Evolutionary conservation across 2,113 vertebrate species (phyloP), one percentile per base, ranked within the genome.

Genomic region (Vimba vimba): DNA sequence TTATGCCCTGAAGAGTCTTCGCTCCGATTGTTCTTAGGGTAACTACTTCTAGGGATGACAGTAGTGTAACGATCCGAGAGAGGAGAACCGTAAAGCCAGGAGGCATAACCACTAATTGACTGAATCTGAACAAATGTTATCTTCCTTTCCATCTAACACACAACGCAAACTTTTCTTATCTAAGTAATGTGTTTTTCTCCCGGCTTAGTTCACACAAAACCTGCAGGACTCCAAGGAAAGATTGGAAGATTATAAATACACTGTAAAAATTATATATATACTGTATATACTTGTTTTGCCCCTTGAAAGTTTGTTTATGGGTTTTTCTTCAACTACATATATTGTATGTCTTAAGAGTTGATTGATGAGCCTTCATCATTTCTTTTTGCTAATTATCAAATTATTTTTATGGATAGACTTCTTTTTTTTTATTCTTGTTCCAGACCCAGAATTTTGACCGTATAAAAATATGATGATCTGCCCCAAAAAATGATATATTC

Each of bases 31-130:
- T 66, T 81, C 36, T 45, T 15, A 79, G 36, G 23, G 13, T 62
- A 64, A 79, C 33, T 79, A n/a, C 55, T 79, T 15, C 59, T 64
- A n/a, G 60, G 21, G 59, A 47, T 80, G 79, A 64, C 59, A 80
- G 78, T 19, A 45, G 57, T 21, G 19, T 45, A 80, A 43, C 3
- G 59, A 81, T 81, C 79, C 43, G 13, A 30, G 39, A 27, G 79
- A 45, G n/a, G 33, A 64, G n/a, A 66, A 64, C 39, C 17, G 17
- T 30, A 39, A 66, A 81, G 79, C 79, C 59, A 81, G 79, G 13
- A 47, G 79, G 59, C 39, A 17, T 25, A 47, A 81, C 59, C 59
- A 47, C 59, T 80, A 80, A 80, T 80, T 81, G 59, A 66, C 60
- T 47, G 79, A 47, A 81, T 64, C 59, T 1, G 39, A 25, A 81